phyloP scores from a whole-genome alignment of 2,113 vertebrate genomes.

The Burhinus bistriatus region DNA sequence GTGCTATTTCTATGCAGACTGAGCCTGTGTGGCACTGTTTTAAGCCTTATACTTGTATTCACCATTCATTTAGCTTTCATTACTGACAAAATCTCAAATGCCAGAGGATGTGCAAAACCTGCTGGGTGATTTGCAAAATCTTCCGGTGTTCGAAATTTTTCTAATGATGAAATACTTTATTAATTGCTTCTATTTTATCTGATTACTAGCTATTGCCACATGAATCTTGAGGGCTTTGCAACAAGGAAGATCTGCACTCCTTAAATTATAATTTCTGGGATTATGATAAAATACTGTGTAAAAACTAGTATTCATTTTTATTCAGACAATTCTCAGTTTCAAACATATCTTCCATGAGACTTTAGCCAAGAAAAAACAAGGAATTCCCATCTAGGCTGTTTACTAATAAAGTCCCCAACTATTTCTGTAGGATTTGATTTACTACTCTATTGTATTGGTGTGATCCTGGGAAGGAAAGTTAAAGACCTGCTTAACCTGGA shows the following conservation, averaged over 20 bases:
- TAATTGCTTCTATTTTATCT: conserved; percentile 32
- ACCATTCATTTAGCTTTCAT: neutral
- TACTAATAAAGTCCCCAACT: neutral
- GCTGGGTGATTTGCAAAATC: conserved; percentile 4
- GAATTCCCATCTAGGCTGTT: neutral
- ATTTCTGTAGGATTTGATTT: neutral
- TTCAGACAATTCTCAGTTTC: neutral
- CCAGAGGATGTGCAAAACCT: neutral
- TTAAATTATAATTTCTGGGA: neutral
- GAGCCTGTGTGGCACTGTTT: neutral
- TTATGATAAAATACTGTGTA: neutral
- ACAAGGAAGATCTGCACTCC: neutral
- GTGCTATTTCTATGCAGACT: neutral
- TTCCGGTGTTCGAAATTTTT: neutral
- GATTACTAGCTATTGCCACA: neutral
- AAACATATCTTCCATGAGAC: neutral
- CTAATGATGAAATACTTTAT: neutral
- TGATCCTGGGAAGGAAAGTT: neutral
- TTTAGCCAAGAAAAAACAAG: neutral
- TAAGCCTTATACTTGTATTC: neutral
- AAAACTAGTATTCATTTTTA: neutral
- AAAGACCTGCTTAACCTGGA: neutral
- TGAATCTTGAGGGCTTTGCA: neutral
- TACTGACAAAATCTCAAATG: neutral
- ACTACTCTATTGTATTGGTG: neutral